Percentiles rank a stretch among this genome's conserved stretches.
phyloP scores from a whole-genome alignment of 2,888 invertebrate species.

The Drosophila subsilvestris region DNA sequence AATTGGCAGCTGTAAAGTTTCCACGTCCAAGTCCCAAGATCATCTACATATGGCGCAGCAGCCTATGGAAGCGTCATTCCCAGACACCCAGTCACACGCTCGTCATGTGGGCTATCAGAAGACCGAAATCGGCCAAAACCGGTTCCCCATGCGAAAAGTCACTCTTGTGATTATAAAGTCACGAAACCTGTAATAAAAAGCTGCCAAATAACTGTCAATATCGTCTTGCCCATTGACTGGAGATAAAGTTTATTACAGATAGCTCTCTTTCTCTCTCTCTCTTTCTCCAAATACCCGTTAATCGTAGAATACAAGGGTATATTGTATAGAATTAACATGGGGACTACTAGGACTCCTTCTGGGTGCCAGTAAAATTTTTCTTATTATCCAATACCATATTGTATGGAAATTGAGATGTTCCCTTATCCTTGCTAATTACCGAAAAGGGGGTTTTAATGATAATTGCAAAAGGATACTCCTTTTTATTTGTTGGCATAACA shows the following conservation, averaged over 20 bases:
- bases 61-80: constrained; percentile 20
- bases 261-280: background rate
- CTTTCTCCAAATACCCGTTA: background rate
- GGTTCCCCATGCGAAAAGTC: constrained; percentile 54
- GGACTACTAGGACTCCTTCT: background rate
- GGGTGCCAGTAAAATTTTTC: too few species aligned
- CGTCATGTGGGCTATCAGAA: constrained; percentile 67
- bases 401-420: too few species aligned
- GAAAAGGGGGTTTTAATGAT: too few species aligned
- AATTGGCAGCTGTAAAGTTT: constrained; percentile 54
- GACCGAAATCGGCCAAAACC: constrained; percentile 58
- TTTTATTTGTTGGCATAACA: background rate
- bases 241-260: constrained; percentile 21
- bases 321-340: too few species aligned
- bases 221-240: constrained; percentile 48
- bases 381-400: too few species aligned
- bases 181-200: constrained; percentile 40
- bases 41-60: constrained; percentile 44
- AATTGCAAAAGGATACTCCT: too few species aligned
- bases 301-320: background rate
- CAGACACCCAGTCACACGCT: constrained; percentile 53
- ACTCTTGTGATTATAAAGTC: constrained; percentile 26
- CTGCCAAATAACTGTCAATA: constrained; percentile 28
- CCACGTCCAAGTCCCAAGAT: constrained; percentile 33
- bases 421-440: too few species aligned